These are phyloP conservation scores for Choreutis nemorana DNA, from an alignment of 2,888 invertebrate species.

Conservation along the genomic window DNA sequence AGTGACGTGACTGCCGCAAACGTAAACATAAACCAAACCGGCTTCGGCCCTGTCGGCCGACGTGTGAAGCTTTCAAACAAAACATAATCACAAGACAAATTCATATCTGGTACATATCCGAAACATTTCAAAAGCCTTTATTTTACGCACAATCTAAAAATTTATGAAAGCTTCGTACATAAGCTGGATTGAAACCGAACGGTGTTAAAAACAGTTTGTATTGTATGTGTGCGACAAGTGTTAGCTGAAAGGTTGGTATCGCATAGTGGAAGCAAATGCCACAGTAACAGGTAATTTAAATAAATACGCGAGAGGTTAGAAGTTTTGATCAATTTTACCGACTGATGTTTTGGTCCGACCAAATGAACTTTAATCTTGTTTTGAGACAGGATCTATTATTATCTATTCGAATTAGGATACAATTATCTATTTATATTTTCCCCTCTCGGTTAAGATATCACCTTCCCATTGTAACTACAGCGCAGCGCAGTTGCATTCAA, in stretches of 20 bases:
- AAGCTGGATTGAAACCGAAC: slow-evolving; percentile 21
- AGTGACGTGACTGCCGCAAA: slow-evolving; percentile 44
- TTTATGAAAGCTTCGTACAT: slow-evolving; percentile 25
- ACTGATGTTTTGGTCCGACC: slow-evolving; percentile 67
- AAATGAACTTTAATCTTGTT: slow-evolving; percentile 63
- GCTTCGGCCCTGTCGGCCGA: slow-evolving; percentile 9
- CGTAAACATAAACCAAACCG: slow-evolving; percentile 8
- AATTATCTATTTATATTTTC: slow-evolving; percentile 40
- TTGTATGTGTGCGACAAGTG: slow-evolving; percentile 21
- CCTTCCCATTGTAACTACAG: slow-evolving; percentile 35
- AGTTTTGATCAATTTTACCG: slow-evolving; percentile 59
- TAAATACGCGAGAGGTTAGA: slow-evolving; percentile 22
- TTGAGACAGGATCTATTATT: slow-evolving; percentile 53
- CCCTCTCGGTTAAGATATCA: slow-evolving; percentile 45
- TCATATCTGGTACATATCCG: slow-evolving; percentile 2
- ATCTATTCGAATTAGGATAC: slow-evolving; percentile 52
- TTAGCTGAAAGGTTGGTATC: slow-evolving; percentile 13
- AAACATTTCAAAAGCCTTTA: too few species aligned
- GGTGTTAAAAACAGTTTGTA: slow-evolving; percentile 30
- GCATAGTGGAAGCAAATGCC: too few species aligned
- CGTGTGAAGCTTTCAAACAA: slow-evolving; percentile 5
- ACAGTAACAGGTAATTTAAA: too few species aligned
- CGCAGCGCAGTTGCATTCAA: slow-evolving; percentile 27
- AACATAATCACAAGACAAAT: slow-evolving; percentile 2
- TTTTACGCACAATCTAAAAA: too few species aligned